Evolutionary conservation across 1,140 invertebrate species (phyloP), one percentile per base, ranked within the genome.

Genomic region (silkworm (Bombyx mori)): DNA sequence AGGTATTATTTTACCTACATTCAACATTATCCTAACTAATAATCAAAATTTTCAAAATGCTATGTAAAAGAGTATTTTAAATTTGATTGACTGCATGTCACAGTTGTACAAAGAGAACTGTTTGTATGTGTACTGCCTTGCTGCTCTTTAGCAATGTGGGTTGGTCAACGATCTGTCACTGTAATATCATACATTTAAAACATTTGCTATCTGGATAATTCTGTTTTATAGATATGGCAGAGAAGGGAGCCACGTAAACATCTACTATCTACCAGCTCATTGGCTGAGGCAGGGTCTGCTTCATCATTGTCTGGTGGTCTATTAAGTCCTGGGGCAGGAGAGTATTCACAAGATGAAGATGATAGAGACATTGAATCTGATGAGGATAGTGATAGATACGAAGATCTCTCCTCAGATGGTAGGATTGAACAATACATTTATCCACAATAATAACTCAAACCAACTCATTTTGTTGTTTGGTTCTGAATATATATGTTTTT

Each of bases 301-400:
- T 96, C 94, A n/a, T 96, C 95, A 35, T 71, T 96, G 3, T 95
- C 94, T 58, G 94, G 94, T 52, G 94, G 94, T 56, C 90, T 96
- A 42, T 79, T 96, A 1, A 97, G 95, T 79, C 95, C 95, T 7
- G 88, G 88, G 7, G 93, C 94, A 75, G 89, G 91, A 52, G 95
- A 95, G 73, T 92, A 94, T 66, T 97, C 94, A 57, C 93, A 95
- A 73, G 93, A 96, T 86, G 94, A 97, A 88, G 90, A 91, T 56
- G 90, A 91, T 18, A 90, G 88, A 57, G 91, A 92, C 76, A 59
- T 66, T 12, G 94, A 94, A 68, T 93, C 92, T 51, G 92, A 93
- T 72, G 90, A 91, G 56, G 94, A 95, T 56, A 96, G 94, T 73
- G 94, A 95, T 64, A 92, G 95, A 88, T 95, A 96, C 84, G 94